A percentile compares a stretch with the other conserved stretches of the same genome.
Evolutionary conservation across 2,888 invertebrate genomes (phyloP).

Genomic region (Melinaea menophilus): DNA sequence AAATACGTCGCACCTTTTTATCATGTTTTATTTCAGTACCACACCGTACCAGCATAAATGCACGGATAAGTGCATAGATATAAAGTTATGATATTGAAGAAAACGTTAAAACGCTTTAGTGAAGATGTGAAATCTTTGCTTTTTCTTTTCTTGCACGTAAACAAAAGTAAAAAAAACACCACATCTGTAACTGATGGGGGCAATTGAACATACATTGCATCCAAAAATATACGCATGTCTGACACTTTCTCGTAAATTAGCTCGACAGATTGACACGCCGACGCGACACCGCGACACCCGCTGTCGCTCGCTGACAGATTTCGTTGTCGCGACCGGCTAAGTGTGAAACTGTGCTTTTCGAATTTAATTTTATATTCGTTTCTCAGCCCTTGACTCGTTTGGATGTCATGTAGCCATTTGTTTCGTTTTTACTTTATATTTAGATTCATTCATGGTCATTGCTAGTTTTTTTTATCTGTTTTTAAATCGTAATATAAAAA

Average conservation of each 20-base stretch:
- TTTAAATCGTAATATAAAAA: too few relatives aligned
- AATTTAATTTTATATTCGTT: constrained; percentile 11
- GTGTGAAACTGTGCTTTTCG: constrained; percentile 23
- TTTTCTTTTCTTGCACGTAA: not conserved
- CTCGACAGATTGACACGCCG: constrained; percentile 44
- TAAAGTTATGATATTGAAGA: too few relatives aligned
- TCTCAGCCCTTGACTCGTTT: not conserved
- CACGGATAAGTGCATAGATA: too few relatives aligned
- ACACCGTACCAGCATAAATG: too few relatives aligned
- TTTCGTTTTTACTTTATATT: not conserved
- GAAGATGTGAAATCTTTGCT: not conserved
- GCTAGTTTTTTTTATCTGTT: too few relatives aligned
- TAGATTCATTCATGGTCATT: not conserved
- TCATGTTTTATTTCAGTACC: too few relatives aligned
- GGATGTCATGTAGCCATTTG: not conserved
- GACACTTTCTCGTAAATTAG: constrained; percentile 37
- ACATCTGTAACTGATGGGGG: constrained; percentile 22
- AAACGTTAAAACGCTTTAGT: too few relatives aligned
- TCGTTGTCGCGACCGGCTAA: constrained; percentile 39
- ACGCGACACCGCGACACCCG: constrained; percentile 41
- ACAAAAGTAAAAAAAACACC: not conserved
- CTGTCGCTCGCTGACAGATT: constrained; percentile 44
- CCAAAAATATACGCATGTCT: constrained; percentile 37
- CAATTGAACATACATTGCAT: constrained; percentile 35
- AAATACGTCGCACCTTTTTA: too few relatives aligned